phyloP scores from a whole-genome alignment of 2,888 invertebrate genomes.

The Pogonocherus hispidulus region DNA sequence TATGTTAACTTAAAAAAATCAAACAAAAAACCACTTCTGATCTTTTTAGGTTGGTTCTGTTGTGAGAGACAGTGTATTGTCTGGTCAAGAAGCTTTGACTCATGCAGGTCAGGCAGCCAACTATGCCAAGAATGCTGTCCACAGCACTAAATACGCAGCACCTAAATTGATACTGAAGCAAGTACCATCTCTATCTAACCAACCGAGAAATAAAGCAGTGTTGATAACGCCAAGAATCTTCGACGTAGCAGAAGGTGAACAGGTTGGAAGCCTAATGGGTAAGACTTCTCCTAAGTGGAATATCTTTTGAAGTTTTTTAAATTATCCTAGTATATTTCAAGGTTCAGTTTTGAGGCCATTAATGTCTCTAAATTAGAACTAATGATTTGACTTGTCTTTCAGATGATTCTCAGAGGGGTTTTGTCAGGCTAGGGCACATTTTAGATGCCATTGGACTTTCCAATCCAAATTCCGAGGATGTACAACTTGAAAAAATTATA shows the following conservation, averaged over 20 bases:
- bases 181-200: conserved; percentile 28
- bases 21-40: not conserved
- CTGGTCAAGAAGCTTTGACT: conserved; percentile 61
- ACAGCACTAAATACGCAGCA: conserved; percentile 19
- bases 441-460: conserved; percentile 64
- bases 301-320: too few relatives aligned
- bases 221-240: conserved; percentile 36
- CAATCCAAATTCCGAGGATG: conserved; percentile 55
- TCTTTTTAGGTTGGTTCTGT: conserved; percentile 58
- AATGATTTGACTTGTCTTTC: too few relatives aligned
- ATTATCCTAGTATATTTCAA: too few relatives aligned
- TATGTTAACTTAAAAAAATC: conserved; percentile 13
- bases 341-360: too few relatives aligned
- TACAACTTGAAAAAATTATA: conserved; percentile 53
- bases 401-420: conserved; percentile 43
- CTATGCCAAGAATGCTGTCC: conserved; percentile 55
- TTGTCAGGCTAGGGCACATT: conserved; percentile 61
- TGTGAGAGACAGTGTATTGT: conserved; percentile 62
- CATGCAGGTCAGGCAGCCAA: conserved; percentile 63
- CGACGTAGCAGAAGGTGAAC: conserved; percentile 21
- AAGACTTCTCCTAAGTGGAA: too few relatives aligned
- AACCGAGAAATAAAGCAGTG: conserved; percentile 27
- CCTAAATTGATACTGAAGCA: conserved; percentile 31
- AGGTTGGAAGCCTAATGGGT: conserved; percentile 20
- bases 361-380: too few relatives aligned